Conservation (phyloP, 2,797 vertebrate species). For the Triplophysa bombifrons region DNA sequence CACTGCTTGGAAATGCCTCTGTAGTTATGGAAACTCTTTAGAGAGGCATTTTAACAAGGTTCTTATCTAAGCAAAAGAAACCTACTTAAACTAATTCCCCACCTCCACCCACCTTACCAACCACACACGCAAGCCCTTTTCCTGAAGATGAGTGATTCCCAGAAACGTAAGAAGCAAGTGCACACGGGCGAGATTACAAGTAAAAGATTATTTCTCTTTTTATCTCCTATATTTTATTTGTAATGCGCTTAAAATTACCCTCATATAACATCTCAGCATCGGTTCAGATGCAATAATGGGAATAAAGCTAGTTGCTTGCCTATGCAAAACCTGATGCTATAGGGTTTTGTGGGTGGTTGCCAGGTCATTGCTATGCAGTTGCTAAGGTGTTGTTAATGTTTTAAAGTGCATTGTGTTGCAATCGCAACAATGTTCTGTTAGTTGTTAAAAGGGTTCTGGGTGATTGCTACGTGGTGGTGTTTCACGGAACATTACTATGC, state of each 20-base stretch:
- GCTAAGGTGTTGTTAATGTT: neutral
- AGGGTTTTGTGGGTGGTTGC: neutral
- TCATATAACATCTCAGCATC: neutral
- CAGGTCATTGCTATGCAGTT: constrained; percentile 14
- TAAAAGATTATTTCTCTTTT: constrained; percentile 19
- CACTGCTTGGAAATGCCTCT: constrained; percentile 24
- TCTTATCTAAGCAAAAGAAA: constrained; percentile 48
- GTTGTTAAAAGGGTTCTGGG: neutral
- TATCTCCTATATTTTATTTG: constrained; percentile 16
- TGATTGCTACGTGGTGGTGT: neutral
- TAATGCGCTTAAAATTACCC: neutral
- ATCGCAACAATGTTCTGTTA: neutral
- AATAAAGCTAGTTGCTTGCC: neutral
- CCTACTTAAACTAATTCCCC: constrained; percentile 45
- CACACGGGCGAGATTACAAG: constrained; percentile 5
- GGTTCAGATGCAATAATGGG: neutral
- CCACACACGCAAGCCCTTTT: constrained; percentile 5
- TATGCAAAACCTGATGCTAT: neutral
- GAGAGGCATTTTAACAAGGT: constrained; percentile 50
- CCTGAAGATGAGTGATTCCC: constrained; percentile 44
- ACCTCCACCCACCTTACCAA: constrained; percentile 25
- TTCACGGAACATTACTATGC: too few species aligned
- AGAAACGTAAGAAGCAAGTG: constrained; percentile 21
- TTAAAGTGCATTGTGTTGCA: constrained; percentile 4
- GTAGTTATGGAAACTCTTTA: constrained; percentile 50